phyloP scores from a whole-genome alignment of 2,113 vertebrate genomes.

The Ictalurus furcatus region DNA sequence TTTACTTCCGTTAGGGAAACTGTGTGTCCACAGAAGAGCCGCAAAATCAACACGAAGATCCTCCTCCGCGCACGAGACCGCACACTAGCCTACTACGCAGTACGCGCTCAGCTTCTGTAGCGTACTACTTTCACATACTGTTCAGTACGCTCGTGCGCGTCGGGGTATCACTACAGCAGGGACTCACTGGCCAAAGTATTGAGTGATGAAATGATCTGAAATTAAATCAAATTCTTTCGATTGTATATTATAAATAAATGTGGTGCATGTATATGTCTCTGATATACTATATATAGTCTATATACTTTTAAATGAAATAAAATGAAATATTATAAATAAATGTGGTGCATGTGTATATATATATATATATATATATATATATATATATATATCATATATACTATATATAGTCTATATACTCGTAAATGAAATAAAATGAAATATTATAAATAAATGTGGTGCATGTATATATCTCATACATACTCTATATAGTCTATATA shows the following conservation, averaged over 20 bases:
- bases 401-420: background rate
- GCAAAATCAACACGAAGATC: background rate
- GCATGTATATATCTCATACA: no score
- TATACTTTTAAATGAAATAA: no score
- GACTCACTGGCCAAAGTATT: background rate
- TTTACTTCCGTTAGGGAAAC: background rate
- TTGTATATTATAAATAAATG: background rate
- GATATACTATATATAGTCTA: background rate
- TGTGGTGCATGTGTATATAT: no score
- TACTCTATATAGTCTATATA: no score
- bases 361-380: no score
- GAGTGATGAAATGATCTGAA: background rate
- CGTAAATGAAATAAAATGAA: no score
- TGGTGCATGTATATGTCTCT: background rate
- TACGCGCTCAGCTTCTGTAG: background rate
- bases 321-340: no score
- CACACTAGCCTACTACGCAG: background rate
- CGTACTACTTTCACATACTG: background rate
- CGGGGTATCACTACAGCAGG: background rate
- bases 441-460: no score
- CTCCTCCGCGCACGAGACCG: background rate
- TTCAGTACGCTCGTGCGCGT: background rate
- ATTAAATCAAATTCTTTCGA: background rate
- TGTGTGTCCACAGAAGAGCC: slow-evolving; percentile 41
- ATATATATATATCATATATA: no score